Evolutionary conservation across 1,140 invertebrate species (phyloP).

Genomic region (Drosophila ohnishii): DNA sequence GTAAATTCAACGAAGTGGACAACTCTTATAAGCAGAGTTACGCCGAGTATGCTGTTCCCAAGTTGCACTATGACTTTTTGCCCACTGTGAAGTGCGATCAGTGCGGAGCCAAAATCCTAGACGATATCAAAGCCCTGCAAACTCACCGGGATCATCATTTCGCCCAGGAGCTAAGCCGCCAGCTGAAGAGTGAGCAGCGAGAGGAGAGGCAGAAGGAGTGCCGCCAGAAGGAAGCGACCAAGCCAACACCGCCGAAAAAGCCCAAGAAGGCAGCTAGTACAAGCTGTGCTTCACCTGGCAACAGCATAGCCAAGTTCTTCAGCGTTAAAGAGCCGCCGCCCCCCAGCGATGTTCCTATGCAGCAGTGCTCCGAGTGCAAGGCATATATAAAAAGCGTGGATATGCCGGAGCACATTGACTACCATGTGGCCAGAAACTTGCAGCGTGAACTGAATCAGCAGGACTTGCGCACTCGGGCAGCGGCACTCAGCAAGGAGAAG

Average conservation of each 20-base stretch:
- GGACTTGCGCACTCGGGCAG: conserved; percentile 50
- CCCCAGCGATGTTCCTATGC: conserved; percentile 60
- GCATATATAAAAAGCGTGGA: conserved; percentile 85
- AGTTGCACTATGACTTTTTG: conserved; percentile 53
- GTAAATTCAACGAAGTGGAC: conserved; percentile 52
- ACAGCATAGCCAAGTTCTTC: conserved; percentile 65
- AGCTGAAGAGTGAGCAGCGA: conserved; percentile 82
- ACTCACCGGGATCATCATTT: conserved; percentile 86
- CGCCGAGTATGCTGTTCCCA: conserved; percentile 65
- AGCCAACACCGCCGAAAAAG: conserved; percentile 37
- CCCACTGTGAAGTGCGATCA: conserved; percentile 85
- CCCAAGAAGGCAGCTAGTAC: conserved; percentile 36
- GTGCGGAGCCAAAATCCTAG: conserved; percentile 78
- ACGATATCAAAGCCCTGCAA: conserved; percentile 78
- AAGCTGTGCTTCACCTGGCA: conserved; percentile 1
- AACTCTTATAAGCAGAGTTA: conserved; percentile 58
- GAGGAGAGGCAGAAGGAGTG: conserved; percentile 57
- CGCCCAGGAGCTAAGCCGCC: conserved; percentile 85
- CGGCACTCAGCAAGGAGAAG: conserved; percentile 39
- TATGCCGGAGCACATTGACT: conserved; percentile 87
- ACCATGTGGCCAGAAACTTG: conserved; percentile 88
- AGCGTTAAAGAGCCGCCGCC: conserved; percentile 40
- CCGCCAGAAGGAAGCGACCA: conserved; percentile 22
- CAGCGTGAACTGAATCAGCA: conserved; percentile 80
- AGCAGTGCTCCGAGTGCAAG: conserved; percentile 87